Conservation (phyloP, 2,797 vertebrate genomes). For the Microctenopoma lineatum region DNA sequence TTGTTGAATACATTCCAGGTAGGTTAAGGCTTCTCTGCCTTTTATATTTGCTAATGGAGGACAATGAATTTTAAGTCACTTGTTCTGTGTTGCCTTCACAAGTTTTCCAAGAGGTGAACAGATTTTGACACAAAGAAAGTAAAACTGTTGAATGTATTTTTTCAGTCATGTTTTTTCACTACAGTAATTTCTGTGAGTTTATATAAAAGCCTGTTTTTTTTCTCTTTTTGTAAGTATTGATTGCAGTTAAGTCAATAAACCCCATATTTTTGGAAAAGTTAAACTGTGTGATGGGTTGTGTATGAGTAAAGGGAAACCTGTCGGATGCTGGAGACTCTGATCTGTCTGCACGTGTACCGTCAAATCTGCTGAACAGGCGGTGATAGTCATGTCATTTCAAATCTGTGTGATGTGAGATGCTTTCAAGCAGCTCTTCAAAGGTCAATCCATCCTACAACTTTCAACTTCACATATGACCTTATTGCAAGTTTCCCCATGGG, state of each 20-base stretch:
- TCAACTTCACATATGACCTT: background rate
- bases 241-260: conserved; percentile 99
- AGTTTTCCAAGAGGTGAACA: conserved; percentile 81
- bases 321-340: too few relatives aligned
- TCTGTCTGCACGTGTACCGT: too few relatives aligned
- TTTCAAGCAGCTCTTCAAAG: background rate
- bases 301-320: background rate
- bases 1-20: conserved; percentile 95
- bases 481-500: too few relatives aligned
- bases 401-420: background rate
- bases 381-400: background rate
- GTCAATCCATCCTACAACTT: background rate
- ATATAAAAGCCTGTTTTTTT: conserved; percentile 88
- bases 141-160: conserved; percentile 97
- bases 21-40: conserved; percentile 83
- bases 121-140: conserved; percentile 94
- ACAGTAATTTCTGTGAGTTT: conserved; percentile 96
- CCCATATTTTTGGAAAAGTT: conserved; percentile 87
- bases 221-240: conserved; percentile 95
- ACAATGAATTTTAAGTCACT: conserved; percentile 77
- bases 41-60: conserved; percentile 83
- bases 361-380: background rate
- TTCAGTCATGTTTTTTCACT: conserved; percentile 91
- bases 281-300: conserved; percentile 52
- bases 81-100: conserved; percentile 86